Conservation (phyloP, 2,113 vertebrate species). For the Toxotes chatareus region DNA sequence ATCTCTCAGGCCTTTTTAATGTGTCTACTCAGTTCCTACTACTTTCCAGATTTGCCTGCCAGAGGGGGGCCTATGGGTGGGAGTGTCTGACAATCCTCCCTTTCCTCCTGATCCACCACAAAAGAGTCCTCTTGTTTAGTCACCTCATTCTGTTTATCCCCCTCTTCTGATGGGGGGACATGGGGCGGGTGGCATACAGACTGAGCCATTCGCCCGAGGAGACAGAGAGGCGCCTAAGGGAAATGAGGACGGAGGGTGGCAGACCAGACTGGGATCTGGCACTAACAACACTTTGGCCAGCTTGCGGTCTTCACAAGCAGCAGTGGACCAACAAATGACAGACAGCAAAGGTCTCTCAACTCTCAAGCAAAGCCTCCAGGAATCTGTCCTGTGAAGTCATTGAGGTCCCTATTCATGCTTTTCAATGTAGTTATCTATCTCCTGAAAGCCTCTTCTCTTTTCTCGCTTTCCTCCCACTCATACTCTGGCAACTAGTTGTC, state of each 20-base stretch:
- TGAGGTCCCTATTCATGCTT: slow-evolving; percentile 38
- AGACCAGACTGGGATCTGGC: slow-evolving; percentile 51
- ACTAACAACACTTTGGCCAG: slow-evolving; percentile 31
- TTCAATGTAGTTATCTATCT: slow-evolving; percentile 29
- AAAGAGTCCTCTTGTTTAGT: slow-evolving; percentile 51
- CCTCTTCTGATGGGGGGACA: slow-evolving; percentile 32
- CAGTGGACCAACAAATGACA: slow-evolving; percentile 42
- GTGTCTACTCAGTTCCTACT: slow-evolving; percentile 23
- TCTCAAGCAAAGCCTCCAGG: slow-evolving; percentile 40
- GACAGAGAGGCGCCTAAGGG: slow-evolving; percentile 70
- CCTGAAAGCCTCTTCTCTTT: slow-evolving; percentile 47
- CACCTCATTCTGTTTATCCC: slow-evolving; percentile 48
- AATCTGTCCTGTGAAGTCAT: slow-evolving; percentile 50
- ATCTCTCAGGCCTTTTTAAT: slow-evolving; percentile 34
- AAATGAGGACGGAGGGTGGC: slow-evolving; percentile 46
- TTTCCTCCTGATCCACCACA: slow-evolving; percentile 38
- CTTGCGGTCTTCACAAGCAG: slow-evolving; percentile 42
- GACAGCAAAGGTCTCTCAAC: slow-evolving; percentile 49
- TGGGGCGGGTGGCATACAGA: slow-evolving; percentile 16
- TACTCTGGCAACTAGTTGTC: slow-evolving; percentile 22
- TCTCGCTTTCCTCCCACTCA: slow-evolving; percentile 41
- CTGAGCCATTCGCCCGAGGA: slow-evolving; percentile 53
- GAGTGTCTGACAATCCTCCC: slow-evolving; percentile 43
- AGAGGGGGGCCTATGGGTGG: slow-evolving; percentile 19
- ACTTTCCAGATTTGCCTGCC: slow-evolving; percentile 45